These are phyloP conservation scores for Helicoverpa zea DNA, from an alignment of 1,140 invertebrate species.

Conservation along the genomic window DNA sequence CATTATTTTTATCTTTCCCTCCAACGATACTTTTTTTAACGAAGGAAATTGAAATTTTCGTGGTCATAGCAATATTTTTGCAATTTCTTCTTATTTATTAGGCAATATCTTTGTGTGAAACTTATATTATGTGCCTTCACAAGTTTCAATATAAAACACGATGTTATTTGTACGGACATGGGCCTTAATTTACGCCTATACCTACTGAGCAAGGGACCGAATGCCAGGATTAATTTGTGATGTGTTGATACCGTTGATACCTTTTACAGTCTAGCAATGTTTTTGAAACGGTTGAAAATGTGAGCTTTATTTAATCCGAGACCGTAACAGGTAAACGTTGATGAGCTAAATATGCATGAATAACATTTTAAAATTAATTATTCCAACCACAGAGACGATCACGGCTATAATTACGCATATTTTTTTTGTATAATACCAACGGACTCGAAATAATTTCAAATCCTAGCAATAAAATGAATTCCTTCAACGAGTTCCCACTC, in stretches of 20 bases:
- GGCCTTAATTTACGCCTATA: no score
- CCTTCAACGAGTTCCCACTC: neutral
- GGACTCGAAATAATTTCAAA: neutral
- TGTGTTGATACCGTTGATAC: slow-evolving; percentile 1
- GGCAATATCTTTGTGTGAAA: no score
- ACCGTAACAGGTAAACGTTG: neutral
- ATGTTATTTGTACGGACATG: no score
- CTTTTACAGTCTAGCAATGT: neutral
- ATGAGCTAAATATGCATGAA: neutral
- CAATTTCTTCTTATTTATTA: no score
- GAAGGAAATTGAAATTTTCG: no score
- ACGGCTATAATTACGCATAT: neutral
- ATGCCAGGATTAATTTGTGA: neutral
- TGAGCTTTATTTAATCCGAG: neutral
- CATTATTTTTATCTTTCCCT: no score
- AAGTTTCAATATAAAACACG: no score
- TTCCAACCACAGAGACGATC: neutral
- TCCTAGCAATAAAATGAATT: neutral
- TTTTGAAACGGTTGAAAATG: neutral
- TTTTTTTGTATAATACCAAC: neutral
- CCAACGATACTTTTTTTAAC: no score
- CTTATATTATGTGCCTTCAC: no score
- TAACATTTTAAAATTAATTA: slow-evolving; percentile 12
- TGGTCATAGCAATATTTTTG: no score
- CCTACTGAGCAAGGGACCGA: no score